Conservation (phyloP, 1,140 invertebrate genomes). For the Diorhabda elongata region DNA sequence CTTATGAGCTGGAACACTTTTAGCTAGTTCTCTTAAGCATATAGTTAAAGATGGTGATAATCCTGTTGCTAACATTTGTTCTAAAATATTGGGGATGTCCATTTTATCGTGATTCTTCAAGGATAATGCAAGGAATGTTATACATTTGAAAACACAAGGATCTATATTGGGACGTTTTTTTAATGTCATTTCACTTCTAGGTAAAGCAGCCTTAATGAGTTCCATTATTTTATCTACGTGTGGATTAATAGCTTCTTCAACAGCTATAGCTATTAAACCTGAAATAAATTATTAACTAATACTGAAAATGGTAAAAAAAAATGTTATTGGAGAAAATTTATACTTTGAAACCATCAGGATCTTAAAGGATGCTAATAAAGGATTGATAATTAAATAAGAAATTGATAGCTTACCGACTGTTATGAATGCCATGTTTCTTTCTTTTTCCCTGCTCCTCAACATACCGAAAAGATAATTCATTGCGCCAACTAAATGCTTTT, state of each 20-base stretch:
- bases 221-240: conserved; percentile 85
- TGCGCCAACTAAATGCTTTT: conserved; percentile 70
- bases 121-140: conserved; percentile 88
- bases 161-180: conserved; percentile 74
- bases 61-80: conserved; percentile 88
- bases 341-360: background rate
- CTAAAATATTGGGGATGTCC: conserved; percentile 82
- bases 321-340: no score
- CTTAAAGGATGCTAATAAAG: no score
- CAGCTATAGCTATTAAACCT: conserved; percentile 83
- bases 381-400: no score
- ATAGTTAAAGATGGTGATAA: conserved; percentile 86
- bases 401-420: conserved; percentile 59
- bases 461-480: conserved; percentile 75
- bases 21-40: conserved; percentile 84
- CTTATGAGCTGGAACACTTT: conserved; percentile 82
- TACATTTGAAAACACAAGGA: conserved; percentile 88
- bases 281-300: conserved; percentile 6
- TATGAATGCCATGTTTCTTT: conserved; percentile 80
- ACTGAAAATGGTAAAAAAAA: no score
- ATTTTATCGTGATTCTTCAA: conserved; percentile 62
- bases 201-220: conserved; percentile 74
- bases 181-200: conserved; percentile 68
- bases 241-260: conserved; percentile 74
- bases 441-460: conserved; percentile 74